A percentile compares a stretch with the other conserved stretches of the same genome.
Conservation (phyloP, 1,140 invertebrate species). For the Tribolium castaneum region DNA sequence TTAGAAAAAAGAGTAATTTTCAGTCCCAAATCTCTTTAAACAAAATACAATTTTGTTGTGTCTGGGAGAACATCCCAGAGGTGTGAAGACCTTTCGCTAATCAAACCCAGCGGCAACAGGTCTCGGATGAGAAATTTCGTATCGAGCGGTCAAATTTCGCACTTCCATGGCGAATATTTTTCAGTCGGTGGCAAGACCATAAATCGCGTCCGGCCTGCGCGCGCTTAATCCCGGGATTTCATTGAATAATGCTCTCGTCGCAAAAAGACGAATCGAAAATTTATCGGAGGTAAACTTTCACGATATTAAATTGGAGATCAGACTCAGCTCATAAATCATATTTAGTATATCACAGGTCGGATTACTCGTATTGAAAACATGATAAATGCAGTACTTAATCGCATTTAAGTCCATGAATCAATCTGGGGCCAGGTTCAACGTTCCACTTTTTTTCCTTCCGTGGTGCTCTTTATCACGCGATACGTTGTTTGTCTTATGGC, state of each 20-base stretch:
- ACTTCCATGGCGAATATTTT: not conserved
- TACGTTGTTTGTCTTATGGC: slow-evolving; percentile 18
- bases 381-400: slow-evolving; percentile 40
- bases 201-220: slow-evolving; percentile 16
- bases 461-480: slow-evolving; percentile 27
- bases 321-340: slow-evolving; percentile 41
- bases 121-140: not conserved
- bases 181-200: slow-evolving; percentile 11
- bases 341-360: slow-evolving; percentile 44
- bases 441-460: slow-evolving; percentile 35
- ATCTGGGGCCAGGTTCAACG: slow-evolving; percentile 25
- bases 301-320: slow-evolving; percentile 41
- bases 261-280: slow-evolving; percentile 36
- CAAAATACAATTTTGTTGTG: not conserved
- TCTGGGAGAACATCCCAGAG: not conserved
- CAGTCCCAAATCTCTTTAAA: no score
- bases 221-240: slow-evolving; percentile 37
- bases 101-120: not conserved
- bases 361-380: slow-evolving; percentile 38
- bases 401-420: slow-evolving; percentile 37
- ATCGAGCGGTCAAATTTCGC: not conserved
- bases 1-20: no score
- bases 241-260: slow-evolving; percentile 40
- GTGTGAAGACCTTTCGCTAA: slow-evolving; percentile 18
- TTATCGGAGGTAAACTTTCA: slow-evolving; percentile 42